Base-by-base conservation (phyloP, 2,113 vertebrate genomes). In the Zingel zingel region DNA sequence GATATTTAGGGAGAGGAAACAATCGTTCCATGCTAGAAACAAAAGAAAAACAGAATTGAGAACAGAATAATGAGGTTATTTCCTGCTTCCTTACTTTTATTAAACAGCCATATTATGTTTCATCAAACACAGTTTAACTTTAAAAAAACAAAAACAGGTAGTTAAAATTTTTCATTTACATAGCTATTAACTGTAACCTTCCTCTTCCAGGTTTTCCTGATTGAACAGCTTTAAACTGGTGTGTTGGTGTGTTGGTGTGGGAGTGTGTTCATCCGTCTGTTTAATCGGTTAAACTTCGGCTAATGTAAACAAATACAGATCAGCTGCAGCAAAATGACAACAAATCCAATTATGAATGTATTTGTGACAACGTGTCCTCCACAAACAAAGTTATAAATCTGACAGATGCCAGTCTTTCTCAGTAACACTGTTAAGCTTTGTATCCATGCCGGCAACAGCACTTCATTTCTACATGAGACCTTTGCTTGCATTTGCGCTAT, bases 321-420 rank as follows among this genome's bases (percentile, higher is more conserved):
- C 18, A 7, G 48, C 15, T 14, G 10, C 27, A 67, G 45, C 25
- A 50, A 67, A 67, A 50, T 6, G 9, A 7, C 66, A 36, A 50
- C 65, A 67, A 67, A 67, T 33, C 30, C 66, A 53, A 69, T 53
- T 50, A 30, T 19, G 25, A 50, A 67, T 12, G 18, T 14, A 36
- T 39, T 54, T 54, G 67, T 36, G 50, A 69, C 66, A 69, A n/a
- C 30, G 13, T 54, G 50, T 54, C 67, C 30, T 8, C 30, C 27
- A 67, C 45, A 67, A 50, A 67, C 45, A 64, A 19, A 50, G 64
- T 67, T 67, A 69, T 21, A 54, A 33, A 53, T 36, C 27, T 69
- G 66, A 53, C 66, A 53, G 48, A 69, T 36, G 66, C 27, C 66
- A 14, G 66, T 53, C 10, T 36, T 69, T 69, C 48, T n/a, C 27